Percentiles rank a stretch among this genome's conserved stretches.
These are phyloP conservation scores for Eueides isabella DNA, from an alignment of 1,140 invertebrate genomes.

Conservation along the genomic window DNA sequence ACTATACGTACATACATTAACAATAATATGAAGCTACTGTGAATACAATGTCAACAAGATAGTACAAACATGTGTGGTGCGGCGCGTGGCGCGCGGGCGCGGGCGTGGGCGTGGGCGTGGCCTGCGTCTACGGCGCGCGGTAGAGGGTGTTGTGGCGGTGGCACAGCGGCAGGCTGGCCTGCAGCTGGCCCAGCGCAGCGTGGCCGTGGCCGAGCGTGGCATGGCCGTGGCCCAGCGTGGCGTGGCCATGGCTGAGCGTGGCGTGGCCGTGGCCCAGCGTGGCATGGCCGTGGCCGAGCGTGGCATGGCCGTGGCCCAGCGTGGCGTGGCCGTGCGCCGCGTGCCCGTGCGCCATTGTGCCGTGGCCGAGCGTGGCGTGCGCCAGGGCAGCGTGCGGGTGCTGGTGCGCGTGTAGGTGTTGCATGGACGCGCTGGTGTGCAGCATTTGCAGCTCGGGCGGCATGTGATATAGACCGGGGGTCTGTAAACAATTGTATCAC, in stretches of 20 bases:
- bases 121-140: conserved; percentile 46
- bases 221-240: conserved; percentile 33
- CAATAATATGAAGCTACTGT: neutral
- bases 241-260: conserved; percentile 27
- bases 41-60: neutral
- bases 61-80: neutral
- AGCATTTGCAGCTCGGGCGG: conserved; percentile 76
- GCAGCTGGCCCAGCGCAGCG: conserved; percentile 34
- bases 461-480: conserved; percentile 74
- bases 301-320: too few species aligned
- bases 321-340: conserved; percentile 23
- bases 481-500: conserved; percentile 38
- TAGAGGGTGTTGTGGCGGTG: conserved; percentile 56
- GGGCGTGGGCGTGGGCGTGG: neutral
- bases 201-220: conserved; percentile 35
- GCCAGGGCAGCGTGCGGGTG: conserved; percentile 36
- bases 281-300: conserved; percentile 25
- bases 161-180: conserved; percentile 45
- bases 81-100: neutral
- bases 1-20: neutral
- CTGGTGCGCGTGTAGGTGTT: conserved; percentile 66
- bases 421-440: conserved; percentile 70
- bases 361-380: neutral
- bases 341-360: conserved; percentile 19
- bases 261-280: conserved; percentile 28